Base-by-base conservation (phyloP, 2,888 invertebrate species). In the Tortricodes alternella region DNA sequence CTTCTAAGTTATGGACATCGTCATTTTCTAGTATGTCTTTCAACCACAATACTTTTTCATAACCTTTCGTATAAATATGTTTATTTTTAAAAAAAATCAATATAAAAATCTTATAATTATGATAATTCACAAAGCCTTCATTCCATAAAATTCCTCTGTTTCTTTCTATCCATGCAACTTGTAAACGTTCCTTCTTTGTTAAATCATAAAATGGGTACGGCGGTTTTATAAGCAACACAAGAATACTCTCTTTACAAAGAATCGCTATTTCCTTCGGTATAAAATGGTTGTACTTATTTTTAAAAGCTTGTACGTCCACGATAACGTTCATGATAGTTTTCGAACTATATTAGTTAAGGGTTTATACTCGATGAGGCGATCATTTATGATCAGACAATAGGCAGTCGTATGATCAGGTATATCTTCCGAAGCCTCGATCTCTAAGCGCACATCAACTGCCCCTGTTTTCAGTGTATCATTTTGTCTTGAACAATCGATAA, bases 301-400 rank as follows among this genome's bases (percentile, higher is more conserved):
- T 62, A 27, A 63, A 63, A n/a, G n/a, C n/a, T n/a, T n/a, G n/a
- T n/a, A n/a, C n/a, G n/a, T n/a, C n/a, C n/a, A n/a, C n/a, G n/a
- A 60, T 56, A 39, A 51, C 49, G 32, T 38, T 57, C 57, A 60
- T 60, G 60, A 44, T 64, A 65, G 21, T 50, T 62, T 69, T 1
- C 62, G 52, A 1, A 67, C 64, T 15, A 58, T 61, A 19, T 62
- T 65, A 23, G 53, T 64, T 1, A 64, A n/a, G 7, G 62, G 64
- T n/a, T n/a, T n/a, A n/a, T n/a, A n/a, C n/a, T n/a, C n/a, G n/a
- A n/a, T n/a, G n/a, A n/a, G n/a, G n/a, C 60, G 44, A 38, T 67
- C 65, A 46, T 67, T 67, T 9, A 70, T 53, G 21, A 68, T 68
- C 2, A 68, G 56, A 61, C 67, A 70, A 39, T 67, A 70, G 8